Base-by-base conservation (phyloP, 2,888 invertebrate species). In the Salpingus planirostris region DNA sequence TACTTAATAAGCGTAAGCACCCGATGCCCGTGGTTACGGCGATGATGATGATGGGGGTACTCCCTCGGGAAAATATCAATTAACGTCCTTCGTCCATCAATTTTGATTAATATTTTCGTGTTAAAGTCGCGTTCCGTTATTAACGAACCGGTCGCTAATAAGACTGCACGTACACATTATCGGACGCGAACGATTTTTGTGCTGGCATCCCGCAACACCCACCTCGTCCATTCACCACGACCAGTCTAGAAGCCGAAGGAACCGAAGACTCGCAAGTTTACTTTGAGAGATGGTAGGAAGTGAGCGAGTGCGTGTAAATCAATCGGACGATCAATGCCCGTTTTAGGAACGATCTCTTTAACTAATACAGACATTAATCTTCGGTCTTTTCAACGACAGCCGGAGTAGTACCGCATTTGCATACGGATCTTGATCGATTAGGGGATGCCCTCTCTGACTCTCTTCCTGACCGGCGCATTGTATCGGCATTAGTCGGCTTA, bases 361-460 rank as follows among this genome's bases (percentile, higher is more conserved):
- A 28, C 33, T 33, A 33, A 33, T 33, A 28, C 27, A 33, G 33
- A 33, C 33, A 33, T 33, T 33, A 24, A 27, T 28, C 27, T 27
- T 21, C 8, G 15, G n/a, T 22, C 29, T 31, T 31, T 31, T 31
- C 26, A 31, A 31, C 31, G 21, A 31, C 21, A 5, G 5, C 26
- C 26, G 26, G 10, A 13, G 8, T 23, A n/a, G n/a, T n/a, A n/a
- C 8, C 15, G 13, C 24, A 24, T 31, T 31, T 15, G 24, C 24
- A 18, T 24, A 24, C 15, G 2, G 11, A 8, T 5, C 18, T 22
- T 21, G 30, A 30, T 25, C 3, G 31, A 31, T 26, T 18, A 18
- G 8, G 18, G 18, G 18, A 5, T 18, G n/a, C n/a, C n/a, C n/a
- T n/a, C n/a, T n/a, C n/a, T n/a, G n/a, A n/a, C n/a, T n/a, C n/a